Percentiles rank a stretch among this genome's conserved stretches.
These are phyloP conservation scores for Xestoiulus laeticollis DNA, from an alignment of 2,888 invertebrate genomes.

Conservation along the genomic window DNA sequence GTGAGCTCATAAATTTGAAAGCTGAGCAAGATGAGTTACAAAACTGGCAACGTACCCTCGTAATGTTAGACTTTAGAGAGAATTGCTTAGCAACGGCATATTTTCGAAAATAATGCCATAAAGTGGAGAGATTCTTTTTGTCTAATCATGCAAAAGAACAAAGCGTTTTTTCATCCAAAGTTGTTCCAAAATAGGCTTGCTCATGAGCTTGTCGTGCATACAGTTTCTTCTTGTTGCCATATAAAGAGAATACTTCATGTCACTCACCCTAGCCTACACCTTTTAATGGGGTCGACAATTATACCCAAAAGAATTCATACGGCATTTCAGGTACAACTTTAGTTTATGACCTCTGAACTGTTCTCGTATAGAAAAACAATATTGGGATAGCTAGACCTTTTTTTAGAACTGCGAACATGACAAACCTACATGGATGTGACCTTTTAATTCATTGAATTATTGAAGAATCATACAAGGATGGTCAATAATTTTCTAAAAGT, in stretches of 20 bases:
- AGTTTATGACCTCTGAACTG: background rate
- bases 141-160: conserved; percentile 1
- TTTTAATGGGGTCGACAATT: conserved; percentile 40
- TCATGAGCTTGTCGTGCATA: background rate
- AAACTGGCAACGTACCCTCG: background rate
- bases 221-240: background rate
- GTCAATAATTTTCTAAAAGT: background rate
- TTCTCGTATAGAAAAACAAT: background rate
- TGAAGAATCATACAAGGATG: background rate
- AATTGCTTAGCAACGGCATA: conserved; percentile 6
- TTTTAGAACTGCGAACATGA: background rate
- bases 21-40: conserved; percentile 11
- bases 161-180: background rate
- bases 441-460: background rate
- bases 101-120: conserved; percentile 29
- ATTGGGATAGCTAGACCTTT: background rate
- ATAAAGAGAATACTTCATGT: background rate
- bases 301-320: background rate
- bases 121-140: conserved; percentile 7
- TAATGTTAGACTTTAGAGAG: background rate
- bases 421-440: background rate
- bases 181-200: too few species aligned
- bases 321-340: background rate
- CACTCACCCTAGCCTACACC: conserved; percentile 43
- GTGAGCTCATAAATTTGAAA: background rate